phyloP scores from a whole-genome alignment of 1,140 invertebrate genomes.

The Meloidogyne floridensis region DNA sequence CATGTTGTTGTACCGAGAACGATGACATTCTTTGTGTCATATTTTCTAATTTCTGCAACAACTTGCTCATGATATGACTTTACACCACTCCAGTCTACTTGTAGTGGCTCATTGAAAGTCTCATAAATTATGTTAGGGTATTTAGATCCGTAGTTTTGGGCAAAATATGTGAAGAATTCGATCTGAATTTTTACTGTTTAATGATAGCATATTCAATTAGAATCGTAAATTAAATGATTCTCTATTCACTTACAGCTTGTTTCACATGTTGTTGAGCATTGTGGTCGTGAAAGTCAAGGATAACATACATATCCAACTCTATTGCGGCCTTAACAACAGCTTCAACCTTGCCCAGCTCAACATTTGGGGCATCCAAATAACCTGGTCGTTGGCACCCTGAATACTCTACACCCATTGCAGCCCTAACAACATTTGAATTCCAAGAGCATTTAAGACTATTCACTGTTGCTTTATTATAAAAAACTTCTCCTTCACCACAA shows the following conservation, averaged over 20 bases:
- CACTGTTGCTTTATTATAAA: neutral
- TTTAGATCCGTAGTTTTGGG: conserved; percentile 23
- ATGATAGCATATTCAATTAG: no score
- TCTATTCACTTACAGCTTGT: no score
- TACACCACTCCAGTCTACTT: conserved; percentile 28
- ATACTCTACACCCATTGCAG: no score
- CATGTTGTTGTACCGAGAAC: conserved; percentile 30
- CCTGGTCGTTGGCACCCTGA: no score
- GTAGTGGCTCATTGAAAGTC: conserved; percentile 30
- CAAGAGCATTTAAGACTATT: conserved; percentile 18
- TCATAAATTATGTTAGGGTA: conserved; percentile 35
- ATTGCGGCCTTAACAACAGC: conserved; percentile 37
- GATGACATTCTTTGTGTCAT: conserved; percentile 34
- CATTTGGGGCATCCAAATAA: neutral
- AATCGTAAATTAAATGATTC: no score
- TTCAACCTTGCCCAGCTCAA: conserved; percentile 10
- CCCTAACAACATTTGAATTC: no score
- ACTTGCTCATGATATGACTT: conserved; percentile 9
- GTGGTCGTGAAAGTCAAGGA: neutral
- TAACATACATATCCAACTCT: conserved; percentile 25
- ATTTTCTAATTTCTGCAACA: conserved; percentile 23
- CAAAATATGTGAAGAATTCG: conserved; percentile 28
- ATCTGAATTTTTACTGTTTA: neutral
- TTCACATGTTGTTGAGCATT: no score
- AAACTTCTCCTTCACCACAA: neutral